Conservation (phyloP, 2,888 invertebrate species). For the Agrochola lota region DNA sequence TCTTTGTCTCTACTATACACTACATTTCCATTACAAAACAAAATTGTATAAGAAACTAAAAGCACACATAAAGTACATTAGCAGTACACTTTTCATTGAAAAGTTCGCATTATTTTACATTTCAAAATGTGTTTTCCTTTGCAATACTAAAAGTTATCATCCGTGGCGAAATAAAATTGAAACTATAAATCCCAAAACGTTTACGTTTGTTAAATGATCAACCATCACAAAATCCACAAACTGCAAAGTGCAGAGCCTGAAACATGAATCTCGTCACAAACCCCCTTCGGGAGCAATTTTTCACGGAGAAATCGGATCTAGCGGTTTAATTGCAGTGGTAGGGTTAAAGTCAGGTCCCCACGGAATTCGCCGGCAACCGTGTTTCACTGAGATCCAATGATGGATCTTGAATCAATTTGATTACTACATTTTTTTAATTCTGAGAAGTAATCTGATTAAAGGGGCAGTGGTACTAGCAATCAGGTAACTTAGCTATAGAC, state of each 20-base stretch:
- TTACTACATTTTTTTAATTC: constrained; percentile 4
- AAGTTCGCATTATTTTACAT: not conserved
- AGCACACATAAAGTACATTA: not conserved
- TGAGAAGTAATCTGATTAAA: too few relatives aligned
- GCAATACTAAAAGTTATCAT: not conserved
- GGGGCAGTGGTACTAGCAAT: too few relatives aligned
- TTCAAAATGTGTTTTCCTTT: not conserved
- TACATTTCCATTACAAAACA: not conserved
- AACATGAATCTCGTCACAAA: constrained; percentile 44
- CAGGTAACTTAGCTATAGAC: too few relatives aligned
- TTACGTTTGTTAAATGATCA: not conserved
- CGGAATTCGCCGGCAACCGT: constrained; percentile 19
- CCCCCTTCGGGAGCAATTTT: constrained; percentile 50
- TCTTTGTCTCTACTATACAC: not conserved
- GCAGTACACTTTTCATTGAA: not conserved
- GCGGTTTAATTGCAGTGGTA: constrained; percentile 56
- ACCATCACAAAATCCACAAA: not conserved
- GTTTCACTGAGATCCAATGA: constrained; percentile 22
- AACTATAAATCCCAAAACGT: too few relatives aligned
- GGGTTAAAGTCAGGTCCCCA: constrained; percentile 30
- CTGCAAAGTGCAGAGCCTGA: constrained; percentile 7
- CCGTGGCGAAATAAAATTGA: too few relatives aligned
- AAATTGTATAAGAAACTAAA: not conserved
- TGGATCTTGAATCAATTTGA: constrained; percentile 18
- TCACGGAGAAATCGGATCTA: constrained; percentile 54